Percentiles rank a stretch among this genome's conserved stretches.
phyloP scores from a whole-genome alignment of 1,140 invertebrate genomes.

The Diachasmimorpha longicaudata region DNA sequence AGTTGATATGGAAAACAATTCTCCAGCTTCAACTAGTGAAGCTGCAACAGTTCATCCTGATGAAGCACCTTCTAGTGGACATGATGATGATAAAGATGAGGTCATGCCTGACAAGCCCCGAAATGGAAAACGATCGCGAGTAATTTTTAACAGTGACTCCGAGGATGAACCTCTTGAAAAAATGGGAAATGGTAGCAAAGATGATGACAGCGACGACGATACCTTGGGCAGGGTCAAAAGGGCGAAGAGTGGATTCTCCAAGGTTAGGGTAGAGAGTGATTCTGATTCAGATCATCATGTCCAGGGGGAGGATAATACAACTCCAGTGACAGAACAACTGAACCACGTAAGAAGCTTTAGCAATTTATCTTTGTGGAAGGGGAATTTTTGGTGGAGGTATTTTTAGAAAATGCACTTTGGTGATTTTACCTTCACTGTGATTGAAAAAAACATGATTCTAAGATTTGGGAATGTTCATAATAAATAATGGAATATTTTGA shows the following conservation, averaged over 20 bases:
- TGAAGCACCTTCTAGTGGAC: background rate
- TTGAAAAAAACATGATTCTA: no score
- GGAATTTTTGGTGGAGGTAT: no score
- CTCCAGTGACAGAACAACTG: background rate
- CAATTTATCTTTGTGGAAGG: background rate
- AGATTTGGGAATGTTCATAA: no score
- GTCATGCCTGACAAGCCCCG: background rate
- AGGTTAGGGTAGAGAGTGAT: slow-evolving; percentile 30
- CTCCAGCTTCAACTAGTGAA: background rate
- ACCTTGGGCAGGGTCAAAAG: background rate
- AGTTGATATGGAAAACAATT: no score
- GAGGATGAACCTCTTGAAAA: background rate
- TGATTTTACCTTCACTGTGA: no score
- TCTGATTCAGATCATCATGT: slow-evolving; percentile 26
- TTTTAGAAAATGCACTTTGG: no score
- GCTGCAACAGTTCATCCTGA: background rate
- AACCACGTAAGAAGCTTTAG: background rate
- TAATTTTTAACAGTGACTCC: slow-evolving; percentile 11
- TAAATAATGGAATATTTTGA: no score
- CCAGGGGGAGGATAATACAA: background rate
- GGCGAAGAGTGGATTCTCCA: slow-evolving; percentile 4
- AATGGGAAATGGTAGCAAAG: background rate
- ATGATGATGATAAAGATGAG: slow-evolving; percentile 10
- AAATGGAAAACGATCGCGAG: background rate
- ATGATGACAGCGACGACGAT: background rate